These are phyloP conservation scores for Dinomys branickii DNA, from an alignment of 2,113 vertebrate species.

Conservation along the genomic window DNA sequence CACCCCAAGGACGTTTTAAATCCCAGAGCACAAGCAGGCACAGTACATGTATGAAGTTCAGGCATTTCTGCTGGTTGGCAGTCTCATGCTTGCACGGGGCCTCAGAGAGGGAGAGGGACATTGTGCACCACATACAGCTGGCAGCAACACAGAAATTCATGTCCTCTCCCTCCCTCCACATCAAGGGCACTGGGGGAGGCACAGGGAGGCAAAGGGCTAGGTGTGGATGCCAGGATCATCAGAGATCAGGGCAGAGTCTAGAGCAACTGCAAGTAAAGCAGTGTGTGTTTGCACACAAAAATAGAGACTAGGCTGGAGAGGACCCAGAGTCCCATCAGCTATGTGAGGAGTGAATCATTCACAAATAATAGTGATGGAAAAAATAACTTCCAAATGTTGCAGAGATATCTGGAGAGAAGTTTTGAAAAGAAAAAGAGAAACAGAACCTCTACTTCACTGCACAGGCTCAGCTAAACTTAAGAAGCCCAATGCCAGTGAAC, in stretches of 20 bases:
- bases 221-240: neutral
- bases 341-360: neutral
- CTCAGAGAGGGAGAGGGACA: neutral
- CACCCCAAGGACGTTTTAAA: neutral
- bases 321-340: neutral
- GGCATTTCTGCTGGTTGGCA: neutral
- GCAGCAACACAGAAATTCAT: neutral
- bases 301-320: neutral
- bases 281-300: neutral
- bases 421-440: neutral
- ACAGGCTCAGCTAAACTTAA: neutral
- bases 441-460: neutral
- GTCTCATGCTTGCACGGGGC: neutral
- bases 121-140: neutral
- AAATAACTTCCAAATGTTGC: neutral
- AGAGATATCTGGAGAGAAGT: neutral
- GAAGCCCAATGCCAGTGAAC: neutral
- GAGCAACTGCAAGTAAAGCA: neutral
- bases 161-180: neutral
- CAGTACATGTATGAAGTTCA: neutral
- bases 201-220: accelerated
- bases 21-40: neutral
- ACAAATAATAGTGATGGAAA: neutral
- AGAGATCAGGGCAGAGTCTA: neutral
- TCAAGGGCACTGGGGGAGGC: neutral